Conservation (phyloP, 2,113 vertebrate genomes). For the Ciconia maguari region DNA sequence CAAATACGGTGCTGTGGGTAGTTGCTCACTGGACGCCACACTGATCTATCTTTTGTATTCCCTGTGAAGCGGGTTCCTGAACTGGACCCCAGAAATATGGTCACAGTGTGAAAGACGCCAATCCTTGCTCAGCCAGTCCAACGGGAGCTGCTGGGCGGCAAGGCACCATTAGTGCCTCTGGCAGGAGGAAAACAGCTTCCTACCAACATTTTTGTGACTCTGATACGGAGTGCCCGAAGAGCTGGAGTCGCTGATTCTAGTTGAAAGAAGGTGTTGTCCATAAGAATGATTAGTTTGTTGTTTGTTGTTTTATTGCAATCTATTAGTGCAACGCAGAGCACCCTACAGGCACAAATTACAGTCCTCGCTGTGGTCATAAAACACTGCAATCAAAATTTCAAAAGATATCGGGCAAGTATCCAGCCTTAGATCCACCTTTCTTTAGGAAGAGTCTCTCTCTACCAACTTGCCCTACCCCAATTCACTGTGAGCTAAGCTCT, state of each 20-base stretch:
- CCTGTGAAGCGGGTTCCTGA: not conserved
- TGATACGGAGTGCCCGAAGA: not conserved
- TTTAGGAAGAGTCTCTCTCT: not conserved
- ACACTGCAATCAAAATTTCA: slow-evolving; percentile 22
- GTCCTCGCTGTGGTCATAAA: not conserved
- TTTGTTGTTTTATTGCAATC: not conserved
- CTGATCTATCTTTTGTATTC: not conserved
- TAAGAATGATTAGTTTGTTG: not conserved
- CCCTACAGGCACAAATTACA: slow-evolving; percentile 50
- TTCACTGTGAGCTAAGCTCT: slow-evolving; percentile 46
- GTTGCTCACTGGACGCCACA: not conserved
- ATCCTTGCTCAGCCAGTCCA: not conserved
- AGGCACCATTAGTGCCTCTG: not conserved
- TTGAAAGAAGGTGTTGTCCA: not conserved
- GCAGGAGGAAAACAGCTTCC: not conserved
- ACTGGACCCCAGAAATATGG: not conserved
- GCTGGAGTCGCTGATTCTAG: not conserved
- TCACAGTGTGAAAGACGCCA: not conserved
- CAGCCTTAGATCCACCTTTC: not conserved
- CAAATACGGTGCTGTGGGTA: not conserved
- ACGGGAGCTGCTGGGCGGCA: not conserved
- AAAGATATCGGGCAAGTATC: slow-evolving; percentile 10
- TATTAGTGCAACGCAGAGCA: not conserved
- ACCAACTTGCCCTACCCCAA: not conserved
- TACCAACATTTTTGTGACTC: not conserved